Evolutionary conservation across 2,888 invertebrate species (phyloP).

Genomic region (Ommatoiulus sabulosus): DNA sequence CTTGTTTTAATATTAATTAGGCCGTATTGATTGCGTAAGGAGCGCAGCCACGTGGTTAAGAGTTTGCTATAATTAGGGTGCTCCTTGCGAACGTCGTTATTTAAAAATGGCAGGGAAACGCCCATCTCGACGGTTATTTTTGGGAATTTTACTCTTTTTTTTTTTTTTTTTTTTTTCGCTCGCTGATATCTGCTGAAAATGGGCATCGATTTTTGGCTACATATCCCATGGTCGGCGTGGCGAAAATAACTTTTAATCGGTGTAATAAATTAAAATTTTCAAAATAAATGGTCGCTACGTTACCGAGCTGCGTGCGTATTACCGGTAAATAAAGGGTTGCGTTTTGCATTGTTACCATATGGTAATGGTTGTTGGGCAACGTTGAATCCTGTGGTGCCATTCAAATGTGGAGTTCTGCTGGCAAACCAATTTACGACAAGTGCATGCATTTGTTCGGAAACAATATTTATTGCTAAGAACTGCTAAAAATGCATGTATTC

Average conservation of each 20-base stretch:
- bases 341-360: neutral
- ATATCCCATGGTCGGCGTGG: neutral
- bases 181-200: neutral
- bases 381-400: neutral
- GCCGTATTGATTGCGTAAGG: constrained; percentile 7
- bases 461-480: too few species aligned
- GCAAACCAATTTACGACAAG: neutral
- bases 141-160: neutral
- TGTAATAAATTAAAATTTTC: neutral
- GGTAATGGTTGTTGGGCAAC: neutral
- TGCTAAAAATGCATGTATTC: too few species aligned
- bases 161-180: neutral
- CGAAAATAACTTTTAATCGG: neutral
- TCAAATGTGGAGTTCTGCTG: neutral
- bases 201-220: neutral
- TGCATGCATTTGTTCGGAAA: too few species aligned
- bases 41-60: constrained; percentile 1
- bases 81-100: constrained; percentile 6
- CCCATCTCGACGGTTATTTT: neutral
- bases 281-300: neutral
- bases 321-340: neutral
- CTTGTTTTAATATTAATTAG: constrained; percentile 47
- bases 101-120: neutral
- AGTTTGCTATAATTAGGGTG: constrained; percentile 26
- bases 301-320: neutral